phyloP scores from a whole-genome alignment of 1,140 invertebrate genomes.

The Atopsyche davidsoni region DNA sequence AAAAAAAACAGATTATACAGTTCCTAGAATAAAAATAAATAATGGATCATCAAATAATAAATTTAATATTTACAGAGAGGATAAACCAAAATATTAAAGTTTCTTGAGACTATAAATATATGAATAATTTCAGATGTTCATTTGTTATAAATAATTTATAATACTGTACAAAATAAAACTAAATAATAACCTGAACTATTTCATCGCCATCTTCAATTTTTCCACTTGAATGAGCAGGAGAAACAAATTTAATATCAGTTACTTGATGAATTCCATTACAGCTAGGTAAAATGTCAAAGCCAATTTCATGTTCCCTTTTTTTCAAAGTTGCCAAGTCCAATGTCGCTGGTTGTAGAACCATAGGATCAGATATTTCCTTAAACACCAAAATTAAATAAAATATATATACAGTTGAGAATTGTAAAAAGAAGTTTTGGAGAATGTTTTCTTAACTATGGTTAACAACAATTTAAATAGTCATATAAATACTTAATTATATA shows the following conservation, averaged over 20 bases:
- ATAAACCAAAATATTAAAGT: no score
- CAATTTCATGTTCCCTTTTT: slow-evolving; percentile 71
- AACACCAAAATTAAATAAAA: slow-evolving; percentile 22
- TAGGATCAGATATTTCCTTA: slow-evolving; percentile 73
- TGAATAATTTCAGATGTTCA: background rate
- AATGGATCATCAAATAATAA: no score
- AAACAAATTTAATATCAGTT: slow-evolving; percentile 77
- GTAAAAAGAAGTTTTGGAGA: no score
- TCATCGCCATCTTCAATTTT: slow-evolving; percentile 91
- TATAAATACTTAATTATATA: slow-evolving; percentile 4
- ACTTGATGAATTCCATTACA: slow-evolving; percentile 81
- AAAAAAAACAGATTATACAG: no score
- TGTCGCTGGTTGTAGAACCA: slow-evolving; percentile 81
- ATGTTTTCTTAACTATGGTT: no score
- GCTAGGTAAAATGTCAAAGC: slow-evolving; percentile 79
- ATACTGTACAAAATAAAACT: slow-evolving; percentile 11
- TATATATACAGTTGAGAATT: slow-evolving; percentile 3
- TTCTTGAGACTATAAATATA: no score
- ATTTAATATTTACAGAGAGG: no score
- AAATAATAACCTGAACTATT: slow-evolving; percentile 69
- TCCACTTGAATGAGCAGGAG: slow-evolving; percentile 76
- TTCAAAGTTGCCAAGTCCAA: slow-evolving; percentile 81
- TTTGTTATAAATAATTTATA: background rate
- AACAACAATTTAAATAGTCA: background rate
- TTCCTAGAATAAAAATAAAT: no score